A percentile compares a stretch with the other conserved stretches of the same genome.
phyloP scores from a whole-genome alignment of 2,113 vertebrate genomes.

The Pontoporia blainvillei region DNA sequence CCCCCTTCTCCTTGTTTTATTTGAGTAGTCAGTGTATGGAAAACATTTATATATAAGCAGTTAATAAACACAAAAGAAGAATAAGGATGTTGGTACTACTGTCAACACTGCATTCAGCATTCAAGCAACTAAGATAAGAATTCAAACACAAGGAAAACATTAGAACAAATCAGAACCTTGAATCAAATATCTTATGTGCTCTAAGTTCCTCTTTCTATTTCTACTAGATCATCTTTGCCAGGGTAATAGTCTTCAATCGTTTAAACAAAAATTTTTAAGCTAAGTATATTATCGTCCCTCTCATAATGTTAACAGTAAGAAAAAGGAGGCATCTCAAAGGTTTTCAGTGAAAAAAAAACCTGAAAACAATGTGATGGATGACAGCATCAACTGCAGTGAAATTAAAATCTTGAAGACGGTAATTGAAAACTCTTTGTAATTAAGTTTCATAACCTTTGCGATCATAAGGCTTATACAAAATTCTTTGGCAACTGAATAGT shows the following conservation, averaged over 20 bases:
- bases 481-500: not conserved
- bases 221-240: not conserved
- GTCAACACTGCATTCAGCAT: not conserved
- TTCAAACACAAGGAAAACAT: not conserved
- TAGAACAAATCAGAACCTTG: not conserved
- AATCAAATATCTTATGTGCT: not conserved
- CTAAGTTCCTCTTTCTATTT: not conserved
- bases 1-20: not conserved
- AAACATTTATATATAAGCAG: not conserved
- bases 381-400: not conserved
- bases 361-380: not conserved
- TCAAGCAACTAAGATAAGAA: not conserved
- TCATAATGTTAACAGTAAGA: not conserved
- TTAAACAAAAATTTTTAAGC: not conserved
- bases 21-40: not conserved
- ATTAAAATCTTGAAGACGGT: not conserved
- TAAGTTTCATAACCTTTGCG: conserved; percentile 19
- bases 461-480: not conserved
- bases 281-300: not conserved
- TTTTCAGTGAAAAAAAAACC: not conserved
- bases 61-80: not conserved
- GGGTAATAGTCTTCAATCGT: not conserved
- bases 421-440: not conserved
- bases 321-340: not conserved
- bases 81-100: not conserved